Percentiles rank a stretch among this genome's conserved stretches.
Evolutionary conservation across 2,113 vertebrate species (phyloP).

Genomic region (Phylloscopus trochilus): DNA sequence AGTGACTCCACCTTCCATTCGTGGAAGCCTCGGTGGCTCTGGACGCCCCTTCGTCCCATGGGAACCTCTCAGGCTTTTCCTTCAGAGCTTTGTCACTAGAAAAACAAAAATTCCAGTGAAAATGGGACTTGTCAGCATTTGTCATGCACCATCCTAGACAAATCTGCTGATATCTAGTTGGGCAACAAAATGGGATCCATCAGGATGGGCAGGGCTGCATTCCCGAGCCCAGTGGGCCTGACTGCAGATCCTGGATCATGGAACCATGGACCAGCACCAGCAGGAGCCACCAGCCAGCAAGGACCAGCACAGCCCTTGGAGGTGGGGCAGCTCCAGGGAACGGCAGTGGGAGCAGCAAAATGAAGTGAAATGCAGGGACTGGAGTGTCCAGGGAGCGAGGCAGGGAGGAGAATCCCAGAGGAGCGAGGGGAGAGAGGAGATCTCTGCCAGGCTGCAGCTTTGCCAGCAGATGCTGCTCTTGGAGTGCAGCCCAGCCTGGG

Average conservation of each 20-base stretch:
- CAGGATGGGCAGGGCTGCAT: background rate
- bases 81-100: background rate
- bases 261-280: background rate
- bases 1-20: background rate
- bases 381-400: background rate
- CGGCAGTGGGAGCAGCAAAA: rapidly evolving
- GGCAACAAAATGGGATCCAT: rapidly evolving
- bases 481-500: background rate
- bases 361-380: rapidly evolving
- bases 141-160: background rate
- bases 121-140: background rate
- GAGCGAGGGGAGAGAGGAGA: background rate
- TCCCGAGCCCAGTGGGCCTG: background rate
- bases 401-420: background rate
- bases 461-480: background rate
- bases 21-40: background rate
- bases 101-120: background rate
- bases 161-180: rapidly evolving
- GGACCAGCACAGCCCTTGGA: background rate
- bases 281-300: background rate
- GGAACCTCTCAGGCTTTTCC: background rate
- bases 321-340: background rate
- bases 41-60: background rate
- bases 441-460: background rate
- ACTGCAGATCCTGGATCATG: rapidly evolving